These are phyloP conservation scores for Agrotis ipsilon DNA, from an alignment of 2,888 invertebrate species.

Conservation along the genomic window DNA sequence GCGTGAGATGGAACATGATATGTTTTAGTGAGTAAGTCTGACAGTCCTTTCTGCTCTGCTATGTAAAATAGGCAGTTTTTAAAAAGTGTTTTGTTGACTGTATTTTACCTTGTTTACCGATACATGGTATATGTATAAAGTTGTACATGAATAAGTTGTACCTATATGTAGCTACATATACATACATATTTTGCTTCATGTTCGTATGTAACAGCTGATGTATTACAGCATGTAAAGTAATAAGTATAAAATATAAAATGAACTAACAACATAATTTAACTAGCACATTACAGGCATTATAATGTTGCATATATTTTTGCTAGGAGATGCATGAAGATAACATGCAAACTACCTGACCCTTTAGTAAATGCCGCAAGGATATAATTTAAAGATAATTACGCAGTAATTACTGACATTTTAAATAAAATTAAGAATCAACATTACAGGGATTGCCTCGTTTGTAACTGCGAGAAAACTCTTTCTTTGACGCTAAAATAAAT, in stretches of 20 bases:
- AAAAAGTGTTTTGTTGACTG: no score
- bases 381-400: constrained; percentile 9
- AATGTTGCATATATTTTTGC: constrained; percentile 7
- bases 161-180: not conserved
- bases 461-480: not conserved
- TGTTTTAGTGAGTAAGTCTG: no score
- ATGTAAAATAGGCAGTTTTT: no score
- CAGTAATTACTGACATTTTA: constrained; percentile 7
- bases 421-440: constrained; percentile 4
- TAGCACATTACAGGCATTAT: constrained; percentile 3
- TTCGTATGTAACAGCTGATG: not conserved
- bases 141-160: not conserved
- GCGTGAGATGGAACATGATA: no score
- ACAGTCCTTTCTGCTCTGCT: no score
- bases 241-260: not conserved
- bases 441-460: not conserved
- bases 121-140: no score
- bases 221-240: constrained; percentile 5
- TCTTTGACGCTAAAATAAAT: not conserved
- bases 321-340: constrained; percentile 22
- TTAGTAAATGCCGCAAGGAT: constrained; percentile 9
- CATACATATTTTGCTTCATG: not conserved
- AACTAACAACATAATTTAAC: constrained; percentile 5
- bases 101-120: no score
- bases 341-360: not conserved